Base-by-base conservation (phyloP, 2,797 vertebrate species). In the Columba guinea region DNA sequence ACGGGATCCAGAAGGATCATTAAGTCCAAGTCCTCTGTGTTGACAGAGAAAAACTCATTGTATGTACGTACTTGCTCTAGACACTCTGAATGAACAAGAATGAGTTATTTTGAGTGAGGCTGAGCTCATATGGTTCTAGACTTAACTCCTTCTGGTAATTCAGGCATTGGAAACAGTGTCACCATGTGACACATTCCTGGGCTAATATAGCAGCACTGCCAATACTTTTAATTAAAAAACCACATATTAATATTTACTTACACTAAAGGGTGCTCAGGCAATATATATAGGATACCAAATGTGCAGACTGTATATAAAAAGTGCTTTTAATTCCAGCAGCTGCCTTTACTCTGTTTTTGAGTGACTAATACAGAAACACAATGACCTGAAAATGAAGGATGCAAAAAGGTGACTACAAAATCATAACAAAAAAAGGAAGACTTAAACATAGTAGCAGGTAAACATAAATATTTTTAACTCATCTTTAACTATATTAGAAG, bases 51-150 rank as follows among this genome's bases (percentile, higher is more conserved):
- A 26, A 74, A 7, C 41, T 68, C 60, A 7, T 28, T 30, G 41
- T 22, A 18, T 35, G 2, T 1, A 10, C 34, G 5, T 35, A n/a
- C 4, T 1, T 12, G 10, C 30, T 28, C 58, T 9, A 53, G 19
- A 24, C 5, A 8, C n/a, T 46, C 14, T 34, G 51, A 23, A 56
- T 4, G 27, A 48, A 69, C 11, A 44, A 51, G 30, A 78, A 44
- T 9, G 10, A 79, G n/a, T 32, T 62, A 3, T 32, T 12, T 44
- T 60, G 41, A 44, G 84, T 16, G 39, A 35, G 7, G 48, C 13
- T 73, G 78, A 56, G 62, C 41, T 80, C 16, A 26, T n/a, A 24
- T 18, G 5, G 41, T 46, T 65, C 67, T 28, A 27, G 27, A 32
- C 21, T 62, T 51, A 14, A 37, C 49, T 35, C 32, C 26, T 67